Base-by-base conservation (phyloP, 2,113 vertebrate species). In the Caranx ignobilis region DNA sequence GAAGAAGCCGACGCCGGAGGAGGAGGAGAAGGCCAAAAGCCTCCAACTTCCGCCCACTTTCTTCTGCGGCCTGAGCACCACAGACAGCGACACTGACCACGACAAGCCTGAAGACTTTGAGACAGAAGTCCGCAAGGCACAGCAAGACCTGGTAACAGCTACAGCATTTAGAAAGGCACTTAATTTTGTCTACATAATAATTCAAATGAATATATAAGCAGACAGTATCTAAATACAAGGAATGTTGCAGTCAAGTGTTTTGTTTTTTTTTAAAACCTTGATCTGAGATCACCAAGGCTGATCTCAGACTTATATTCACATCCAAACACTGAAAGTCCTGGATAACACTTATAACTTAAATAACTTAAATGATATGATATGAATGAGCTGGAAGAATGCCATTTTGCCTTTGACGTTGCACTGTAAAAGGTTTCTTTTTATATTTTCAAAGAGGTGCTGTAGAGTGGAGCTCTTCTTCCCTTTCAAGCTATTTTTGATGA, bases 31-130 rank as follows among this genome's bases (percentile, higher is more conserved):
- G 89, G 95, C 96, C 80, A 95, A 96, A 81, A 91, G 82, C 31
- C 93, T 96, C 11, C 94, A 94, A 84, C 95, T 96, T 67, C 95
- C 96, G 19, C 93, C 95, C 48, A 93, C 95, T 0, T 96, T 97
- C 92, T 95, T 96, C 82, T 96, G 95, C 79, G 96, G 93, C 26
- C 81, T 94, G 69, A 91, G 93, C 86, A 89, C 88, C 69, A 95
- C 94, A 65, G 95, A 96, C 78, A 95, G 94, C 0, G 95, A 97
- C 83, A 83, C 93, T 0, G 96, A 97, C 73, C 94, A 83, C 21
- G 96, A 96, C 57, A 94, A 92, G 79, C 71, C 67, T 0, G 96
- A 97, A 60, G 95, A 96, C 79, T 95, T 95, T 71, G 95, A 96
- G 11, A 92, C 94, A 19, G 97, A 97, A 87, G 77, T 95, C 86